Evolutionary conservation across 2,113 vertebrate species (phyloP).

Genomic region (Cichladusa arquata): DNA sequence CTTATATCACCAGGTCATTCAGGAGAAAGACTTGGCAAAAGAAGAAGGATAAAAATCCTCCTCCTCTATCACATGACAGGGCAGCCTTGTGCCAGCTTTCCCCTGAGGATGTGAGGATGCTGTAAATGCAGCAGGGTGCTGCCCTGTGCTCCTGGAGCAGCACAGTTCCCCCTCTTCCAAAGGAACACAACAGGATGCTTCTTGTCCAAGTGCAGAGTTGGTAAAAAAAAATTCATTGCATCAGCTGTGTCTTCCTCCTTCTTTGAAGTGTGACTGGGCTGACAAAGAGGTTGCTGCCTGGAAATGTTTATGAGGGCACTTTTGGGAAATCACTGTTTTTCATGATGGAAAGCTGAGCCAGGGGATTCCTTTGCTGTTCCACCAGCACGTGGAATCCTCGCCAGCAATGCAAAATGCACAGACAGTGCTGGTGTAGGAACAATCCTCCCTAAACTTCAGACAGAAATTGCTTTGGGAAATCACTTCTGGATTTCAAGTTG

Average conservation of each 20-base stretch:
- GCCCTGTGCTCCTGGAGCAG: not conserved
- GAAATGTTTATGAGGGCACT: not conserved
- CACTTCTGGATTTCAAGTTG: fast-evolving
- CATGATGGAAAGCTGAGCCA: not conserved
- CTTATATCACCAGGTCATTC: not conserved
- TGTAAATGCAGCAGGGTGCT: not conserved
- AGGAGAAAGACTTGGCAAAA: not conserved
- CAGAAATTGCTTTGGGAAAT: not conserved
- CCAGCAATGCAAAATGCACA: not conserved
- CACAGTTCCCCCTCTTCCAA: not conserved
- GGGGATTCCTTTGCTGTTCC: not conserved
- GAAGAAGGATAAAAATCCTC: not conserved
- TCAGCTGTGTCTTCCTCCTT: not conserved
- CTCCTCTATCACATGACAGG: not conserved
- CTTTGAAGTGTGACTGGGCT: not conserved
- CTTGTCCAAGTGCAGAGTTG: not conserved
- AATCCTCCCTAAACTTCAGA: not conserved
- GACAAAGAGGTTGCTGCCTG: not conserved
- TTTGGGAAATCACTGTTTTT: not conserved
- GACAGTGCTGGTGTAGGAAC: not conserved
- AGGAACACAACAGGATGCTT: not conserved
- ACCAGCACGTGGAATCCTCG: not conserved
- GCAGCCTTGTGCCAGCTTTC: not conserved
- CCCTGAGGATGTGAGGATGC: not conserved
- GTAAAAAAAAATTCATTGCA: not conserved